Evolutionary conservation across 2,797 vertebrate genomes (phyloP), one percentile per base, ranked within the genome.

Genomic region (Rhodeus uyekii): DNA sequence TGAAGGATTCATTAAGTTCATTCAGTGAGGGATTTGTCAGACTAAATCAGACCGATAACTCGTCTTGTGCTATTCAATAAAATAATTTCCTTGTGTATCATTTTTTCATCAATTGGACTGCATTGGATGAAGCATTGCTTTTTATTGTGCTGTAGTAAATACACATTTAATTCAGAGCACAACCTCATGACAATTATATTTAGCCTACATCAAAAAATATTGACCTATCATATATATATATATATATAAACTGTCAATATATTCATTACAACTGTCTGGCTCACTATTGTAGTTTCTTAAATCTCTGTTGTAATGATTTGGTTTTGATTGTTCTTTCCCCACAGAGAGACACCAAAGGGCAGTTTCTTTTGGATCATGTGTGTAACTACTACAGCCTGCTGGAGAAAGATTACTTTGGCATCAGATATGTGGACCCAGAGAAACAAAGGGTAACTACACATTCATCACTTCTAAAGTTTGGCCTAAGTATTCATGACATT

Each of bases 361-460:
- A 99, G 90, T 97, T 97, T 92, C 94, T 99, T 74, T 92, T 99
- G 88, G 98, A 99, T 89, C 95, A 98, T 89, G 96, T 99, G 89
- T 99, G 97, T 91, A 98, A 98, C 92, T 97, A 98, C 91, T 99
- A 98, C 93, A 98, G 97, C 90, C 94, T 99, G 76, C 91, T 99
- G 86, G 98, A 99, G 92, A 99, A 96, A 89, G 98, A 99, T 91
- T 99, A 99, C 90, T 99, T 99, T 87, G 98, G 98, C 73, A 97
- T 99, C 92, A 96, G 98, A 91, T 99, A 97, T 71, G 98, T 99
- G 92, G 98, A 99, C 82, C 96, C 96, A 10, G 97, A 98, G 88
- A 99, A 97, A 89, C 98, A 99, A 89, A 95, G 98, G 96, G 98
- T 99, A 92, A 90, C 8, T 36, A 50, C 63, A 73, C 58, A 42